Evolutionary conservation across 2,113 vertebrate genomes (phyloP).

Genomic region (Coptodon rendalli): DNA sequence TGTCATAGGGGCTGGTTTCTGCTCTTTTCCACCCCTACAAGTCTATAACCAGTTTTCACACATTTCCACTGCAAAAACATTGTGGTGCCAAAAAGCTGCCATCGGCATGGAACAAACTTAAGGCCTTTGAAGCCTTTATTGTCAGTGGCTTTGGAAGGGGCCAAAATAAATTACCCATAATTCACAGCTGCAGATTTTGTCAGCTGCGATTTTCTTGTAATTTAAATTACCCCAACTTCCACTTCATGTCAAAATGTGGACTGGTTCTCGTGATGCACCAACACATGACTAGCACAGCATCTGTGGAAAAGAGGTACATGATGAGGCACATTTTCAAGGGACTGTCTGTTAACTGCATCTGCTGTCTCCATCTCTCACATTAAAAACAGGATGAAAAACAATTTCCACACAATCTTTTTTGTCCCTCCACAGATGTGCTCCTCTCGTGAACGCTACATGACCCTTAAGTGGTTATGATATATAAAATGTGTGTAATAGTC

Average conservation of each 20-base stretch:
- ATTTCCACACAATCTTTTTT: neutral
- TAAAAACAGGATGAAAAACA: neutral
- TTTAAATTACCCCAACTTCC: neutral
- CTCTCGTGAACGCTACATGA: neutral
- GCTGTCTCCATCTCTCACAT: neutral
- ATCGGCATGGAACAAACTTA: neutral
- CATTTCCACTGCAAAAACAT: neutral
- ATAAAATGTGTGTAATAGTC: neutral
- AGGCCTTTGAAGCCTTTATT: neutral
- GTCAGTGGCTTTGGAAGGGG: rapidly evolving
- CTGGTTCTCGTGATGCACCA: neutral
- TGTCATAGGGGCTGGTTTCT: neutral
- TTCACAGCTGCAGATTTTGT: neutral
- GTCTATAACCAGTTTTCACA: neutral
- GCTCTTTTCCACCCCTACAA: neutral
- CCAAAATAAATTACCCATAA: neutral
- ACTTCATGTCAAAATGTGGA: neutral
- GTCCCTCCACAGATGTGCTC: neutral
- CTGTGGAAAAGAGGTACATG: neutral
- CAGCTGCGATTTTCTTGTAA: neutral
- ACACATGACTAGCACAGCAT: neutral
- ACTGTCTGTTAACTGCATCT: neutral
- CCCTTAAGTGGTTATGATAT: neutral
- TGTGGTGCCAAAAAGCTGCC: neutral
- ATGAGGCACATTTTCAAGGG: neutral